A percentile compares a stretch with the other conserved stretches of the same genome.
phyloP scores from a whole-genome alignment of 2,113 vertebrate genomes.

The Cheirogaleus medius region DNA sequence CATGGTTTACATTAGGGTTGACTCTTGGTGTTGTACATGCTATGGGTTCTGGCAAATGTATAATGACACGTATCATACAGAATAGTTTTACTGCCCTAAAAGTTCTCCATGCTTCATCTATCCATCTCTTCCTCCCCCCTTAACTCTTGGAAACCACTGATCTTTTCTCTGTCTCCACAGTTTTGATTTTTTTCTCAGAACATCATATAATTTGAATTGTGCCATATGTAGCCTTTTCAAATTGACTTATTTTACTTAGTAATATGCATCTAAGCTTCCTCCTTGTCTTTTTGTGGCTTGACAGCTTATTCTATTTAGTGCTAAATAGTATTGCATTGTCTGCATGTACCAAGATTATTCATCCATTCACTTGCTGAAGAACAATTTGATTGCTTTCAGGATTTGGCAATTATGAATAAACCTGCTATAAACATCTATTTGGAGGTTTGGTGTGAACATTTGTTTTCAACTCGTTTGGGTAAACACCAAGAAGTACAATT shows the following conservation, averaged over 20 bases:
- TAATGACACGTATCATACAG: background rate
- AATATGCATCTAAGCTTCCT: background rate
- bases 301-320: background rate
- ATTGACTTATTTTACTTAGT: background rate
- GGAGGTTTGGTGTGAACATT: background rate
- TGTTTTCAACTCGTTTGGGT: background rate
- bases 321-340: background rate
- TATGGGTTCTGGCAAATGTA: background rate
- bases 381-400: background rate
- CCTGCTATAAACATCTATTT: background rate
- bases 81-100: background rate
- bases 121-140: background rate
- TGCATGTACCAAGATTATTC: background rate
- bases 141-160: background rate
- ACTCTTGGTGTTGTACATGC: background rate
- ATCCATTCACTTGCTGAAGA: background rate
- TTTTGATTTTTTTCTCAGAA: background rate
- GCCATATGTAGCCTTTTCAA: background rate
- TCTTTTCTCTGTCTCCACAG: background rate
- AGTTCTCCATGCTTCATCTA: background rate
- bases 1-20: background rate
- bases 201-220: background rate
- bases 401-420: background rate
- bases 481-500: background rate
- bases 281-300: background rate